Percentiles rank a stretch among this genome's conserved stretches.
phyloP scores from a whole-genome alignment of 2,888 invertebrate species.

The Desoria tigrina region DNA sequence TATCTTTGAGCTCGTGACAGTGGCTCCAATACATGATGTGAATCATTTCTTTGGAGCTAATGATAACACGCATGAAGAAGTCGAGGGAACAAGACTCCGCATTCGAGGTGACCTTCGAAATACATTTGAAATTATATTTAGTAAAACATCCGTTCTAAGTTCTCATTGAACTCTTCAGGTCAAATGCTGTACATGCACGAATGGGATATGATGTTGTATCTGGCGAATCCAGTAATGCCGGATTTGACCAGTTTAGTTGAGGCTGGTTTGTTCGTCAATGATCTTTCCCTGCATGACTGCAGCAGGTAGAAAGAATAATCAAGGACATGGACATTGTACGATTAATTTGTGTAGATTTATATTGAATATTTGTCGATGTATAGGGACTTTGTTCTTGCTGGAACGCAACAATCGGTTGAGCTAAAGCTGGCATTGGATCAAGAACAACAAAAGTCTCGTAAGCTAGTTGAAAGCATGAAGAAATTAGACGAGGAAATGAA shows the following conservation, averaged over 20 bases:
- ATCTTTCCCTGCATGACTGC: slow-evolving; percentile 98
- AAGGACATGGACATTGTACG: slow-evolving; percentile 55
- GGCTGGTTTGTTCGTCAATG: slow-evolving; percentile 93
- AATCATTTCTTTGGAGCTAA: slow-evolving; percentile 57
- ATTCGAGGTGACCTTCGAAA: too few species aligned
- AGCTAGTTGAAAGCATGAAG: slow-evolving; percentile 92
- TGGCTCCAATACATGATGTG: slow-evolving; percentile 70
- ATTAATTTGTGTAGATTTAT: slow-evolving; percentile 45
- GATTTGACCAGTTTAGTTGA: slow-evolving; percentile 68
- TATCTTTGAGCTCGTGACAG: slow-evolving; percentile 89
- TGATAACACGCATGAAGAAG: slow-evolving; percentile 60
- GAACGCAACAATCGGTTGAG: slow-evolving; percentile 96
- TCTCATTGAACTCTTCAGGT: too few species aligned
- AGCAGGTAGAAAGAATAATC: slow-evolving; percentile 68
- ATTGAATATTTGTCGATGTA: too few species aligned
- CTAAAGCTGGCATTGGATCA: slow-evolving; percentile 91
- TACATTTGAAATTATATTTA: neutral
- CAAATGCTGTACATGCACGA: slow-evolving; percentile 99
- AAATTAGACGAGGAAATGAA: slow-evolving; percentile 94
- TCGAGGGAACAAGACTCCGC: slow-evolving; percentile 24
- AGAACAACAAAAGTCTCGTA: slow-evolving; percentile 94
- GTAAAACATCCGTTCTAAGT: neutral
- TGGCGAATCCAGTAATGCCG: slow-evolving; percentile 57
- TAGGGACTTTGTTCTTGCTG: slow-evolving; percentile 90
- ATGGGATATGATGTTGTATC: slow-evolving; percentile 96